A percentile compares a stretch with the other conserved stretches of the same genome.
Conservation (phyloP, 2,888 invertebrate genomes). For the Chrysotoxum bicinctum region DNA sequence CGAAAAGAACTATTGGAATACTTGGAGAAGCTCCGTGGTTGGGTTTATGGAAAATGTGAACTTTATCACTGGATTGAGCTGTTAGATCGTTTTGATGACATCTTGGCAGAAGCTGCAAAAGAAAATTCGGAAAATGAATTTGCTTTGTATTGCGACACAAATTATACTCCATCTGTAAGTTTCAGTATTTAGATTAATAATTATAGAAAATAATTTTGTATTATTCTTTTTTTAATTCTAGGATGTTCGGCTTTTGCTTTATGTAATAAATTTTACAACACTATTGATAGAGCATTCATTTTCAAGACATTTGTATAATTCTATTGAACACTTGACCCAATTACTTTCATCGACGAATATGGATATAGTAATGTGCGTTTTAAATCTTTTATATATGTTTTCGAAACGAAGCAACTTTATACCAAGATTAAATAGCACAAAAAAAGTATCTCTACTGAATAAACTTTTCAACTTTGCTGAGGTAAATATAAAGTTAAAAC, state of each 20-base stretch:
- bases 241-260: slow-evolving; percentile 88
- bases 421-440: slow-evolving; percentile 88
- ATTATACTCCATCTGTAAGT: slow-evolving; percentile 84
- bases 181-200: not conserved
- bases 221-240: slow-evolving; percentile 76
- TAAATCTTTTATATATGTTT: slow-evolving; percentile 93
- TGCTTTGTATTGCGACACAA: slow-evolving; percentile 87
- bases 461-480: slow-evolving; percentile 90
- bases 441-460: slow-evolving; percentile 87
- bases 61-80: slow-evolving; percentile 93
- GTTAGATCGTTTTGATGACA: slow-evolving; percentile 88
- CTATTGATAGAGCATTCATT: slow-evolving; percentile 93
- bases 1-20: slow-evolving; percentile 86
- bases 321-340: slow-evolving; percentile 91
- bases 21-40: slow-evolving; percentile 88
- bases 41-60: slow-evolving; percentile 94
- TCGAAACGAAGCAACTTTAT: slow-evolving; percentile 94
- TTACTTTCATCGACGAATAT: slow-evolving; percentile 90
- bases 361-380: slow-evolving; percentile 91
- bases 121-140: slow-evolving; percentile 79
- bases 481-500: slow-evolving; percentile 82
- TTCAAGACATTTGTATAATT: slow-evolving; percentile 92
- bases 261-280: slow-evolving; percentile 91
- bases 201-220: not conserved
- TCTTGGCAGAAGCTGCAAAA: slow-evolving; percentile 88